A percentile compares a stretch with the other conserved stretches of the same genome.
These are phyloP conservation scores for Rostratula benghalensis DNA, from an alignment of 2,113 vertebrate species.

Conservation along the genomic window DNA sequence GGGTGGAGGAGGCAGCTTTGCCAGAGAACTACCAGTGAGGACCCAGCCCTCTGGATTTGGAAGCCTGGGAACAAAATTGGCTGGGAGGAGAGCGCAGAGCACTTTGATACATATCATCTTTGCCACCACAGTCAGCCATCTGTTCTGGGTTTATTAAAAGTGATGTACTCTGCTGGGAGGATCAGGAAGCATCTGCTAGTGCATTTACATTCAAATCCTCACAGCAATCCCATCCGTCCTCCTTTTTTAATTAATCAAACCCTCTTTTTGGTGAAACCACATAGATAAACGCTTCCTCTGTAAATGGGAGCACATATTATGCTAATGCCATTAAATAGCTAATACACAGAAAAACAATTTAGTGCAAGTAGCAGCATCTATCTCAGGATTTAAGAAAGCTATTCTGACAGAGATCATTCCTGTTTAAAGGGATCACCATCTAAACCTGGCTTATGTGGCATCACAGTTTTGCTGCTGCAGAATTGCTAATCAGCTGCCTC, in stretches of 20 bases:
- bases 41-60: neutral
- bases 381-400: constrained; percentile 49
- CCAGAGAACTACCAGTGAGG: neutral
- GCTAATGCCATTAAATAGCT: constrained; percentile 31
- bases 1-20: neutral
- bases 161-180: constrained; percentile 61
- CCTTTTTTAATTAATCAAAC: constrained; percentile 58
- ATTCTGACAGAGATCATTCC: constrained; percentile 29
- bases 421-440: constrained; percentile 30
- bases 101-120: constrained; percentile 17
- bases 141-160: constrained; percentile 68
- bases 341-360: constrained; percentile 38
- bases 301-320: neutral
- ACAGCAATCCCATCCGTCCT: constrained; percentile 27
- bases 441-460: constrained; percentile 26
- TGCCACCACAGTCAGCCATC: constrained; percentile 36
- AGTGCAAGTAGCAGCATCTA: constrained; percentile 16
- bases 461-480: neutral
- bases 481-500: constrained; percentile 6
- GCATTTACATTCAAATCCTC: constrained; percentile 65
- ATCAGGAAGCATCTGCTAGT: constrained; percentile 65
- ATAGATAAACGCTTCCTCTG: constrained; percentile 14
- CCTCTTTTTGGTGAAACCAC: constrained; percentile 26
- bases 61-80: neutral
- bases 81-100: neutral